Conservation (phyloP, 2,113 vertebrate species). For the Apaloderma vittatum region DNA sequence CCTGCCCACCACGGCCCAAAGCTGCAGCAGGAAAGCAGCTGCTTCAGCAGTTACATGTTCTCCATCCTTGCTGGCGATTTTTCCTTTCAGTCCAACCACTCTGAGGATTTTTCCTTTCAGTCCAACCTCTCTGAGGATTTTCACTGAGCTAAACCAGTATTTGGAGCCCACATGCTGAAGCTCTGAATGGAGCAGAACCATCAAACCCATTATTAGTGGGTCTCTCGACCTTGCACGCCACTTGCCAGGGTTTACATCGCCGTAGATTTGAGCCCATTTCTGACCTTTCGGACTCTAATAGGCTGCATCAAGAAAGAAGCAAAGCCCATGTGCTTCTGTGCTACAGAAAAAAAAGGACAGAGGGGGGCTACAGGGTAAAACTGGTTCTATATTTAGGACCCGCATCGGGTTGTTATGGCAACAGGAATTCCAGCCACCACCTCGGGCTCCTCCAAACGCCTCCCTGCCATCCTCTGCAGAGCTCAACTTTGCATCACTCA, state of each 20-base stretch:
- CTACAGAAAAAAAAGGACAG: neutral
- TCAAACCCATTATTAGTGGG: fast-evolving
- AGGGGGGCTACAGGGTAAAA: neutral
- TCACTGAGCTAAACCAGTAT: neutral
- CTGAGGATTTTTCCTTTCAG: neutral
- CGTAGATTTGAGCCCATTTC: fast-evolving
- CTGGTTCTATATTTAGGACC: constrained; percentile 15
- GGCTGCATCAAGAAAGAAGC: neutral
- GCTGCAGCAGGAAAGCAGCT: neutral
- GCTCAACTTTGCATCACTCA: constrained; percentile 17
- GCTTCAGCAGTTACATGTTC: neutral
- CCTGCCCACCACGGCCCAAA: fast-evolving
- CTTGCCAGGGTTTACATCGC: neutral
- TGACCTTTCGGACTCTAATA: neutral
- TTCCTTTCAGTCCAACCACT: neutral
- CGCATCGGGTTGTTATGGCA: constrained; percentile 47
- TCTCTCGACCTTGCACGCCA: neutral
- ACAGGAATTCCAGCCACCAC: constrained; percentile 60
- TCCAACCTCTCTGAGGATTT: neutral
- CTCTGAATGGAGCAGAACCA: neutral
- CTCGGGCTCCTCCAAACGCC: neutral
- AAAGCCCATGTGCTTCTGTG: neutral
- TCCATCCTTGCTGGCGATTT: neutral
- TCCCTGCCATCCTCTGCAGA: constrained; percentile 31
- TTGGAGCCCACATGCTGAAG: fast-evolving